Base-by-base conservation (phyloP, 1,140 invertebrate species). In the Ceratina japonica region DNA sequence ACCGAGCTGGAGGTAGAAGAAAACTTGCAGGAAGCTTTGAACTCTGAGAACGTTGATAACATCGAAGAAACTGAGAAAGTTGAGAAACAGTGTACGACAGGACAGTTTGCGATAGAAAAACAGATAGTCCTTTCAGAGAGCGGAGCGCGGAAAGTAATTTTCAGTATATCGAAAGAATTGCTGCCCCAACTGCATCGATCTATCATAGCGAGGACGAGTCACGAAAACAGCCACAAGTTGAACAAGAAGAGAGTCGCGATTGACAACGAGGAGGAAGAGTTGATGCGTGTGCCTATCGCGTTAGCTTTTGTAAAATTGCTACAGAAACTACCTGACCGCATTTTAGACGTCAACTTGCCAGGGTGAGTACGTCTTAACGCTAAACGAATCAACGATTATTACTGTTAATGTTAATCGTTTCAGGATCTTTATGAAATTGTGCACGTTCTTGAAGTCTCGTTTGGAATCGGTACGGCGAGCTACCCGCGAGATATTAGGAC, bases 261-360 rank as follows among this genome's bases (percentile, higher is more conserved):
- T 12, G 94, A 95, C 44, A 93, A 94, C n/a, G 96, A 97, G 84
- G 97, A 99, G 86, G 96, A 98, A 82, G 98, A 99, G 89, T 95
- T 99, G 82, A 92, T 97, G 74, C 93, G 97, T 74, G 96, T 99
- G 15, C 98, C 98, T 0, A 95, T 99, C 82, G 97, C 98, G 1
- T 91, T 99, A 56, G 98, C 98, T 0, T 94, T 98, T 82, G 97
- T 99, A 0, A 99, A 99, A 89, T 88, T 99, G 24, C 89, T 99
- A 15, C 97, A 99, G 87, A 96, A 96, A 85, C 92, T 99, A 54
- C 98, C 98, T 0, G 92, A 94, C 81, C 91, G 94, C 78, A 91
- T 97, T 37, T 88, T 99, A 18, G 94, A 96, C 54, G 91, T 94
- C 65, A 96, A 97, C 92, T 91, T 99, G 54, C 95, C 97, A 44